A percentile compares a stretch with the other conserved stretches of the same genome.
These are phyloP conservation scores for Gasterosteus nipponicus DNA, from an alignment of 2,113 vertebrate genomes.

Conservation along the genomic window DNA sequence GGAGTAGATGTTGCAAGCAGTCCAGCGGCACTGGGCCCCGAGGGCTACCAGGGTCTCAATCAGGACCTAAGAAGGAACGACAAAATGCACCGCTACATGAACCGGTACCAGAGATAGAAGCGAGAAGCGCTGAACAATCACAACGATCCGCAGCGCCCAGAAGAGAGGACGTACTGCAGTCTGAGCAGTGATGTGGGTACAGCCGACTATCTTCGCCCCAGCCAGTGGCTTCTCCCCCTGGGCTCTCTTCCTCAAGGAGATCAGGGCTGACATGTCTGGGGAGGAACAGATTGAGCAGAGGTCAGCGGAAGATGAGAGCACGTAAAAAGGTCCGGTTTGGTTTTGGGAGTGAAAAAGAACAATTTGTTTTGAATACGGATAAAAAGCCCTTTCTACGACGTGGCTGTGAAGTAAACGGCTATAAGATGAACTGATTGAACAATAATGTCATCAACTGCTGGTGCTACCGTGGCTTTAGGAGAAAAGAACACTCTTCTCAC, in stretches of 20 bases:
- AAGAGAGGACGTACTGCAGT: slow-evolving; percentile 87
- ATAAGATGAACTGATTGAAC: slow-evolving; percentile 35
- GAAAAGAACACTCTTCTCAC: slow-evolving; percentile 41
- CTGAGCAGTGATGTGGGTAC: slow-evolving; percentile 98
- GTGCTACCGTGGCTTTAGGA: slow-evolving; percentile 29
- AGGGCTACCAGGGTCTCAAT: slow-evolving; percentile 97
- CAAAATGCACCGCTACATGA: neutral
- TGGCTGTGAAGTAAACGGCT: slow-evolving; percentile 6
- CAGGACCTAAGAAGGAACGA: slow-evolving; percentile 84
- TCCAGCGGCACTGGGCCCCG: slow-evolving; percentile 98
- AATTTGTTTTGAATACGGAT: slow-evolving; percentile 1
- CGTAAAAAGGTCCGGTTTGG: slow-evolving; percentile 19
- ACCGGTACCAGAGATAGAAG: neutral
- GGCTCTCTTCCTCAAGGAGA: slow-evolving; percentile 96
- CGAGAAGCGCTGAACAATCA: neutral
- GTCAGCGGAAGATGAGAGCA: slow-evolving; percentile 17
- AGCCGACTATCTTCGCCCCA: slow-evolving; percentile 97
- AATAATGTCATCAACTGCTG: slow-evolving; percentile 54
- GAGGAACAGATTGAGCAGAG: slow-evolving; percentile 48
- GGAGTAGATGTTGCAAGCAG: slow-evolving; percentile 98
- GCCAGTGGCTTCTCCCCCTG: slow-evolving; percentile 98
- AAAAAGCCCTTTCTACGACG: slow-evolving; percentile 9
- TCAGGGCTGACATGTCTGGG: slow-evolving; percentile 97
- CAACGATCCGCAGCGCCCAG: neutral
- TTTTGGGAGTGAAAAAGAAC: slow-evolving; percentile 4